Percentiles rank a stretch among this genome's conserved stretches.
phyloP scores from a whole-genome alignment of 2,888 invertebrate genomes.

The Dicranocentrus wangi region DNA sequence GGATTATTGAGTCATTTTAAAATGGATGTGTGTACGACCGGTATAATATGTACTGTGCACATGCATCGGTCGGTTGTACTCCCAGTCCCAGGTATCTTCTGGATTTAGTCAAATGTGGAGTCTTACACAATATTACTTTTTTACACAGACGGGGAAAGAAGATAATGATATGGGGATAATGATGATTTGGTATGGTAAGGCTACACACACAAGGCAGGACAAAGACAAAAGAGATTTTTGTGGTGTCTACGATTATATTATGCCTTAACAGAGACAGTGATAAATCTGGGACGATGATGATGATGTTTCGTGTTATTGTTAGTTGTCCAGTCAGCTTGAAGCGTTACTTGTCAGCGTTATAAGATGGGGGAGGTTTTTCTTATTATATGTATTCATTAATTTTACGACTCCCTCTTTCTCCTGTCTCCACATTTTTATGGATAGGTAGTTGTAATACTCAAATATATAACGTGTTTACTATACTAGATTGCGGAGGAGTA shows the following conservation, averaged over 20 bases:
- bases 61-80: constrained; percentile 19
- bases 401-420: constrained; percentile 43
- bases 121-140: constrained; percentile 61
- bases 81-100: constrained; percentile 36
- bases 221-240: constrained; percentile 4
- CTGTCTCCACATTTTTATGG: not conserved
- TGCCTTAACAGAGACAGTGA: constrained; percentile 28
- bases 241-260: not conserved
- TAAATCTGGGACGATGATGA: constrained; percentile 47
- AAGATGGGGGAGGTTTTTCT: constrained; percentile 19
- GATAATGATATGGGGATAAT: constrained; percentile 62
- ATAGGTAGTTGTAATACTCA: too few species aligned
- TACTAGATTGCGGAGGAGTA: too few species aligned
- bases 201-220: constrained; percentile 5
- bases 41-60: constrained; percentile 13
- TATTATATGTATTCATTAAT: constrained; percentile 54
- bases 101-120: constrained; percentile 56
- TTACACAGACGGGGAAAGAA: constrained; percentile 51
- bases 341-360: constrained; percentile 47
- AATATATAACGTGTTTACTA: too few species aligned
- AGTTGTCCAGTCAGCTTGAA: constrained; percentile 56
- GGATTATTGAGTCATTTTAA: constrained; percentile 59
- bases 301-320: constrained; percentile 52
- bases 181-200: constrained; percentile 49
- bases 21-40: constrained; percentile 17